phyloP scores from a whole-genome alignment of 2,888 invertebrate genomes.

The Eristalinus sepulchralis region DNA sequence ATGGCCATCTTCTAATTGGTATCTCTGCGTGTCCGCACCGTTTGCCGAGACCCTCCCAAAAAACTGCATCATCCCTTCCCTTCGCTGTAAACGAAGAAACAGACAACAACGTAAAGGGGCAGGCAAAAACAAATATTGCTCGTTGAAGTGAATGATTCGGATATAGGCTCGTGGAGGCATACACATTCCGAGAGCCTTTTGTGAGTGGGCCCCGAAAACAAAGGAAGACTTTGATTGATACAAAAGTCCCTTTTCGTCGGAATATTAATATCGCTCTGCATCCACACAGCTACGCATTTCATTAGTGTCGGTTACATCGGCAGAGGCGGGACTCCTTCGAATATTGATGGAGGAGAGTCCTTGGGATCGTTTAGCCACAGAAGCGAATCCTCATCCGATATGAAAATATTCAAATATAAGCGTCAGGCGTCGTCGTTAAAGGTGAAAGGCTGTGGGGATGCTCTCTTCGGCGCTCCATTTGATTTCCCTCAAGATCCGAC shows the following conservation, averaged over 20 bases:
- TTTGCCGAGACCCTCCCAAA: neutral
- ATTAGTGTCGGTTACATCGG: constrained; percentile 9
- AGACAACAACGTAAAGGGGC: neutral
- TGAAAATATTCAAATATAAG: constrained; percentile 23
- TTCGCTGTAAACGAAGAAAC: neutral
- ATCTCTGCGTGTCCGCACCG: neutral
- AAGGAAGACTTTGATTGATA: constrained; percentile 45
- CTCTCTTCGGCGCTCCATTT: constrained; percentile 28
- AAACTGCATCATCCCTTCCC: neutral
- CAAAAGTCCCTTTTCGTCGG: constrained; percentile 14
- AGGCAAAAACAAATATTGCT: constrained; percentile 17
- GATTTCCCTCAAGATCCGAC: constrained; percentile 23
- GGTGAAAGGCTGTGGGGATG: constrained; percentile 16
- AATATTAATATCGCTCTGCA: constrained; percentile 22
- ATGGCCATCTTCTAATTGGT: constrained; percentile 25
- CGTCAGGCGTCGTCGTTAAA: neutral
- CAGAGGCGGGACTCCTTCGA: neutral
- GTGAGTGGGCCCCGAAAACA: neutral
- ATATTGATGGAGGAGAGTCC: neutral
- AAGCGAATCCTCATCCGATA: neutral
- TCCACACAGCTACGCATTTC: neutral
- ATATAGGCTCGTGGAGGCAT: neutral
- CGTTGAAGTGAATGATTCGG: constrained; percentile 5
- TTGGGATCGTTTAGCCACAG: neutral
- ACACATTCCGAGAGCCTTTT: neutral